Base-by-base conservation (phyloP, 2,113 vertebrate genomes). In the Actinemys pallida region DNA sequence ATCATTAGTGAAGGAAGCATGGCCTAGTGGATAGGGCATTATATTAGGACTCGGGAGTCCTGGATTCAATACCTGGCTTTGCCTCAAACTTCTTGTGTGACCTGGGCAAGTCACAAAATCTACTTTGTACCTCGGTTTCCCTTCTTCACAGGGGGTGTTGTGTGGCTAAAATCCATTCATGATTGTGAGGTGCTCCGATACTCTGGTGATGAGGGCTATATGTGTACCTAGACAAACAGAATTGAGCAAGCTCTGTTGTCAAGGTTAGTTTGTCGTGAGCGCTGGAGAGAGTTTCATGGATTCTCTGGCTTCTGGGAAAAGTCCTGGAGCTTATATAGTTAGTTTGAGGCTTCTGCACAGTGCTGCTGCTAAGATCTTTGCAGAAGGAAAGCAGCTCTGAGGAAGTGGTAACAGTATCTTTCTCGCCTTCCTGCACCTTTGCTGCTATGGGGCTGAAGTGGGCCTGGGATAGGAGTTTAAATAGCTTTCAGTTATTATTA, bases 401-500 rank as follows among this genome's bases (percentile, higher is more conserved):
- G 39, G 81, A 91, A 95, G 59, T 54, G 14, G 65, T 47, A 93
- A 88, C 95, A 97, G 80, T 91, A 83, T 56, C 72, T 89, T 57
- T 57, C 52, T 47, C 3, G 80, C 59, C 76, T 92, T 86, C 69
- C 89, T 94, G 5, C 83, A 86, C 92, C 19, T 65, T 88, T 84
- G 81, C 88, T 85, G 49, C 25, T 86, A 59, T 57, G n/a, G 85
- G 88, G 22, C 76, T 42, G 52, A 42, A 16, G 76, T 92, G 54
- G 4, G 35, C 59, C 76, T 29, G 83, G 69, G 53, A 92, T 72
- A 27, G 89, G 47, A 2, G 0, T 90, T 75, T 59, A 57, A 90
- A 84, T 62, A 79, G 59, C 59, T 65, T 78, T 92, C 1, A 2
- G 6, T 87, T 89, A 84, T 90, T 93, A 84, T 62, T 62, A n/a